phyloP scores from a whole-genome alignment of 2,888 invertebrate species.

The Caenorhabditis angaria region DNA sequence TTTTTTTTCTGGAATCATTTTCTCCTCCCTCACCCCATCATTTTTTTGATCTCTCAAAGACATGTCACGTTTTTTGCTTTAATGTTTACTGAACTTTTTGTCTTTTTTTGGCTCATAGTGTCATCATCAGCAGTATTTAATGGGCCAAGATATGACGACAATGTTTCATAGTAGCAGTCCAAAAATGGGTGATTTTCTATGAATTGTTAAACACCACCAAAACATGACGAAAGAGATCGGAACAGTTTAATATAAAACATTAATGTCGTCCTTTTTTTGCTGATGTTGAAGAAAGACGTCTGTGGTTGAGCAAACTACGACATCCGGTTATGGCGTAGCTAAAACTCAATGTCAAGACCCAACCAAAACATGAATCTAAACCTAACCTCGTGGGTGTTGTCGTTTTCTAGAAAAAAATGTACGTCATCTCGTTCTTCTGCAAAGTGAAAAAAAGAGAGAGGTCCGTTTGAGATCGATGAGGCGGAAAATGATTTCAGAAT shows the following conservation, averaged over 20 bases:
- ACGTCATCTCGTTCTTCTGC: conserved; percentile 2
- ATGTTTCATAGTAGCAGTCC: neutral
- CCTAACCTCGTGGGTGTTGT: neutral
- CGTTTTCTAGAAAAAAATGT: neutral
- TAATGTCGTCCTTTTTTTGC: neutral
- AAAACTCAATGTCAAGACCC: neutral
- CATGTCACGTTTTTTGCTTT: neutral
- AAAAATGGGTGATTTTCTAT: neutral
- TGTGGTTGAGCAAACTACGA: neutral
- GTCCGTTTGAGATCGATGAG: neutral
- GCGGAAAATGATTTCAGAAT: neutral
- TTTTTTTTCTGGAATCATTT: too few relatives aligned
- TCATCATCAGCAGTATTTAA: neutral
- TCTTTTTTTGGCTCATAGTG: too few relatives aligned
- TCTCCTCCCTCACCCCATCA: too few relatives aligned
- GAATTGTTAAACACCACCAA: neutral
- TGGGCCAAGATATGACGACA: neutral
- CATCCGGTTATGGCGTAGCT: neutral
- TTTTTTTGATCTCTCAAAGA: too few relatives aligned
- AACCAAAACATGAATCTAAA: neutral
- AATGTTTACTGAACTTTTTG: neutral
- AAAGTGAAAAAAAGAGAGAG: neutral
- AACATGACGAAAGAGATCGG: neutral
- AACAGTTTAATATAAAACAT: neutral
- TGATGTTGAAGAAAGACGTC: neutral